Conservation (phyloP, 1,140 invertebrate species). For the Tetragonula clypearis region DNA sequence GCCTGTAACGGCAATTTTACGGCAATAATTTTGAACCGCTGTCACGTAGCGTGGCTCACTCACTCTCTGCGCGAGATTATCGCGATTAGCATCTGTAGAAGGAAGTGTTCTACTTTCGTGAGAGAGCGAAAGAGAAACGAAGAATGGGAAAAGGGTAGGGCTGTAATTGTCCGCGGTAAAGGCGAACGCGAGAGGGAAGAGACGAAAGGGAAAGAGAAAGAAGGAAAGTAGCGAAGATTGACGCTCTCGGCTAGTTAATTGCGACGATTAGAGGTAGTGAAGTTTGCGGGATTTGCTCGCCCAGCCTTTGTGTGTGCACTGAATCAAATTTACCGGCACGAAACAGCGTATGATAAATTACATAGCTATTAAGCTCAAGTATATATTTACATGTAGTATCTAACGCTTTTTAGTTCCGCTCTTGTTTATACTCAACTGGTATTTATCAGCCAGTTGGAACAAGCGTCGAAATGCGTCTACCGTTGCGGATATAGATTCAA, state of each 20-base stretch:
- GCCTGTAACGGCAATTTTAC: neutral
- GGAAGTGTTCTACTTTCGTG: slow-evolving; percentile 74
- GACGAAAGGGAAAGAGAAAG: slow-evolving; percentile 14
- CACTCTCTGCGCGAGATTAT: slow-evolving; percentile 61
- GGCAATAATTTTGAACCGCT: slow-evolving; percentile 48
- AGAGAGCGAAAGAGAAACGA: slow-evolving; percentile 49
- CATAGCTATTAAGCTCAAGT: neutral
- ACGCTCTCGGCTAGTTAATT: slow-evolving; percentile 34
- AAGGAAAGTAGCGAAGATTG: slow-evolving; percentile 27
- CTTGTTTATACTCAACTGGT: neutral
- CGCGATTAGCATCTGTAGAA: slow-evolving; percentile 72
- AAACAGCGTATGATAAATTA: neutral
- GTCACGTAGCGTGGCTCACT: slow-evolving; percentile 46
- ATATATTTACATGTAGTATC: neutral
- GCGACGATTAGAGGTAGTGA: slow-evolving; percentile 7
- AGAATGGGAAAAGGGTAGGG: slow-evolving; percentile 56
- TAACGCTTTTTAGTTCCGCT: neutral
- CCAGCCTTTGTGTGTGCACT: neutral
- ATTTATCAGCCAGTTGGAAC: neutral
- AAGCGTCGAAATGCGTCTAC: neutral
- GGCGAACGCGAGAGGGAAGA: slow-evolving; percentile 13
- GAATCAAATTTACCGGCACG: neutral
- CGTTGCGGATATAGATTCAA: neutral
- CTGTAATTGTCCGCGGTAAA: slow-evolving; percentile 50
- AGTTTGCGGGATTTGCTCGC: neutral